Evolutionary conservation across 2,113 vertebrate species (phyloP), one percentile per base, ranked within the genome.

Genomic region (Microcebus jonahi): DNA sequence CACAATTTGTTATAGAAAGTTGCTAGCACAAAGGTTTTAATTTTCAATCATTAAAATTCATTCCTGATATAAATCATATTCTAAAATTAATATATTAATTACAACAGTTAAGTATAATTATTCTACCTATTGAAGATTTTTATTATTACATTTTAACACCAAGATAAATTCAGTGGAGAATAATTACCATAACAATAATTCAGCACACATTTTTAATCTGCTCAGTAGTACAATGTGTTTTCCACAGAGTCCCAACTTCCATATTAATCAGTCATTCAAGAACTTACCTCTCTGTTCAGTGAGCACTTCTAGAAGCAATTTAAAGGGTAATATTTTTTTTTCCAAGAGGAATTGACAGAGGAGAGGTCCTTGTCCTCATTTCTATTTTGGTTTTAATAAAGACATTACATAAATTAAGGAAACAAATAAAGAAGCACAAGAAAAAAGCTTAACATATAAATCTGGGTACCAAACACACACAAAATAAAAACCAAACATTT

Each of bases 61-160:
- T 94, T 91, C 76, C 11, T 96, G 92, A 97, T 97, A 97, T 92
- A 95, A 98, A 98, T 98, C 31, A 97, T 94, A 96, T 98, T 98
- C 97, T 96, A 98, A 97, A 98, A 98, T 98, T 98, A 98, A 98
- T 98, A 98, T 98, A 98, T 97, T 99, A 98, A 98, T 98, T 98
- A 98, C 73, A 98, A 96, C 95, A 97, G 97, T 98, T 99, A 98
- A 97, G 68, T 97, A 88, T 98, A 98, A 99, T 99, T 99, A 98
- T 98, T 98, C 96, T 97, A 96, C 97, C 92, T 98, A 96, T 98
- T 98, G 94, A 97, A 92, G 80, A 97, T 91, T 97, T 91, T 98
- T 98, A 98, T 98, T 98, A 98, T 97, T 98, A 97, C 98, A 97
- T 98, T 98, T 98, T 96, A 98, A 97, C 93, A 97, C 87, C 95